Base-by-base conservation (phyloP, 2,113 vertebrate genomes). In the Lepisosteus osseus region DNA sequence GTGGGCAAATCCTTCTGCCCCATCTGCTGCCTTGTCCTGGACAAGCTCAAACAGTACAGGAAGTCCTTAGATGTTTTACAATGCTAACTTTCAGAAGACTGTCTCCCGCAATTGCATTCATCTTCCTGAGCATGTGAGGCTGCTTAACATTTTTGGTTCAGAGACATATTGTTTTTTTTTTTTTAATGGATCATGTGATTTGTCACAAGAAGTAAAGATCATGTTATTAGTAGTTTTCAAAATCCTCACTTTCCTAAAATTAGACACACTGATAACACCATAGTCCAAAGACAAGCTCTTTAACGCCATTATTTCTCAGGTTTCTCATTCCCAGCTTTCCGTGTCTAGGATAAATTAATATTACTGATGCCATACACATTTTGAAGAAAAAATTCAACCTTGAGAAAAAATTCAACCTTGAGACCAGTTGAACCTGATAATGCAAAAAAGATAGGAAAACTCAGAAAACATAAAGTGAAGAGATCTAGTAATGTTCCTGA, bases 111-210 rank as follows among this genome's bases (percentile, higher is more conserved):
- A 63, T 59, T 59, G 63, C 68, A 61, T 81, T 74, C 76, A 40
- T 78, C 77, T 79, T 68, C 47, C 57, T 12, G 72, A 77, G 29
- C 82, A 85, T 83, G 79, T 84, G 80, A 87, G 77, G 74, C 71
- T 77, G 72, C 72, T 84, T 85, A 79, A 74, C 72, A 73, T 70
- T 67, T 77, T 78, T 84, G 75, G 68, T 56, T 15, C 72, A 75
- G 61, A 75, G 76, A 76, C 78, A 73, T 63, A 56, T 64, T 41
- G 29, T 29, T 29, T 0, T 29, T 29, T 29, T 29, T 59, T 13
- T 59, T 59, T 12, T 40, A 65, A 65, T 61, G 70, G 68, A 72
- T 42, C 83, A 83, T 82, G 80, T 86, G 88, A 85, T 51, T 69
- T 14, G 62, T 84, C 82, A 79, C 82, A 83, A 80, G 81, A 77